A percentile compares a stretch with the other conserved stretches of the same genome.
These are phyloP conservation scores for Aricia artaxerxes DNA, from an alignment of 2,888 invertebrate species.

Conservation along the genomic window DNA sequence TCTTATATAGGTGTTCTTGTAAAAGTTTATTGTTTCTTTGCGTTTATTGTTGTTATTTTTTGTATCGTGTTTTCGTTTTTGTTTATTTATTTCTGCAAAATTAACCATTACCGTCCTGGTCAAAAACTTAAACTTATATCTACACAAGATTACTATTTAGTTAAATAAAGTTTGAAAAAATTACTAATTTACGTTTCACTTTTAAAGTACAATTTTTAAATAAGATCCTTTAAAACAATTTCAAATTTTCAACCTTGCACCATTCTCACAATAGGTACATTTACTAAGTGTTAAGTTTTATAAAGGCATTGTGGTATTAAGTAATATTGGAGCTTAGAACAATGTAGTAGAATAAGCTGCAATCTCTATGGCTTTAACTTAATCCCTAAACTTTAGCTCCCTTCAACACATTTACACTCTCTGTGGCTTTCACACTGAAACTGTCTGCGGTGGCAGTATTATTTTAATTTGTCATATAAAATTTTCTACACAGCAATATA, in stretches of 20 bases:
- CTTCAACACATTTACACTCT: slow-evolving; percentile 36
- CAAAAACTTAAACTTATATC: no score
- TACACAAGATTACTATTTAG: no score
- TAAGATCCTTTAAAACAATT: not conserved
- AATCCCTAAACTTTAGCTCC: slow-evolving; percentile 36
- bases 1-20: no score
- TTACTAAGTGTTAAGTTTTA: slow-evolving; percentile 11
- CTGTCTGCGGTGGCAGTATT: not conserved
- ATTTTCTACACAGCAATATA: no score
- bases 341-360: slow-evolving; percentile 28
- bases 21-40: no score
- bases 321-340: slow-evolving; percentile 31
- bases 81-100: no score
- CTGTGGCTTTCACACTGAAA: slow-evolving; percentile 26
- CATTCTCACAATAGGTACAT: not conserved
- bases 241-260: not conserved
- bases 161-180: no score
- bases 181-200: no score
- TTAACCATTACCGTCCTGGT: no score
- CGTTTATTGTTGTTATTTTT: no score
- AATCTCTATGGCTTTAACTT: slow-evolving; percentile 37
- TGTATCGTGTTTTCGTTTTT: no score
- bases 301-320: slow-evolving; percentile 18
- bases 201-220: no score
- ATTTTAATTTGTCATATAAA: not conserved